Evolutionary conservation across 2,113 vertebrate genomes (phyloP), one percentile per base, ranked within the genome.

Genomic region (Plestiodon gilberti): DNA sequence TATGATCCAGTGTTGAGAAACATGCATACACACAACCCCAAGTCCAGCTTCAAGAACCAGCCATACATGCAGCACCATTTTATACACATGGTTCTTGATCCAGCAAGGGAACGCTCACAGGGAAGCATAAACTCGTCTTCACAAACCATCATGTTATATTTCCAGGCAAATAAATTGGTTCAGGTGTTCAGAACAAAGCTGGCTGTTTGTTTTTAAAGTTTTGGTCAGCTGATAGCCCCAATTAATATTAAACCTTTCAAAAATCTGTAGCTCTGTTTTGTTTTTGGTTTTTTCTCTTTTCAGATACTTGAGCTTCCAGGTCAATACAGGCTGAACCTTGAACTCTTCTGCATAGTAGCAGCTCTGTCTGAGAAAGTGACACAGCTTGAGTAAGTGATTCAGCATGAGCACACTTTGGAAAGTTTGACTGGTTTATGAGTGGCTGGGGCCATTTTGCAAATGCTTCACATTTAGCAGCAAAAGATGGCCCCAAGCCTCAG

Each of bases 241-340:
- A 57, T 33, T 77, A 48, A 48, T 48, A 6, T 52, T 76, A 77
- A 33, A 20, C 30, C 20, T n/a, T 14, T 11, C n/a, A 0, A 73
- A 55, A 69, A 69, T 15, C 52, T 13, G 9, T 33, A n/a, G 61
- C 3, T 23, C 8, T 69, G 25, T 65, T 33, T 57, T 48, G 43
- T 48, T 4, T 48, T 48, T 48, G 4, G 8, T 48, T 48, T 3
- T 62, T 30, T 48, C 79, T 92, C 48, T 48, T n/a, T 87, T n/a
- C 64, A 59, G 71, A 25, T 22, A 84, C 80, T 76, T 86, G 55
- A 88, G 76, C 25, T 82, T n/a, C 23, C 13, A 81, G 67, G 25
- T 84, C 73, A 81, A 69, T n/a, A 83, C 57, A 83, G 3, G 8
- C 52, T 78, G 65, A 86, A 76, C 1, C 61, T 57, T 48, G 87